A percentile compares a stretch with the other conserved stretches of the same genome.
Conservation (phyloP, 1,140 invertebrate species). For the Elysia chlorotica region DNA sequence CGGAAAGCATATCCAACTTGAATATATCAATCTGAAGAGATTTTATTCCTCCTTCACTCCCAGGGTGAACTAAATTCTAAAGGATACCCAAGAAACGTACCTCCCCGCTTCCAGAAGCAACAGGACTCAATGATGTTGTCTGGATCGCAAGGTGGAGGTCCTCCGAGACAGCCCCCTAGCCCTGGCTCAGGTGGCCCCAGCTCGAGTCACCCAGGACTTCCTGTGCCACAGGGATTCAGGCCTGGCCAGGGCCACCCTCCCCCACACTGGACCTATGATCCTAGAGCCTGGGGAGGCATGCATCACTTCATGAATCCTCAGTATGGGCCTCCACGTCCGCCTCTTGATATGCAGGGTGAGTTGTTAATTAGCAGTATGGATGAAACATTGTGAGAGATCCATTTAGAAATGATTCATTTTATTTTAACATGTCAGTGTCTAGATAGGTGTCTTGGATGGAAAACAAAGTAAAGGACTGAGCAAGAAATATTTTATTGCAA, state of each 20-base stretch:
- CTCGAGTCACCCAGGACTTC: constrained; percentile 20
- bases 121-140: constrained; percentile 34
- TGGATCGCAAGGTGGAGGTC: constrained; percentile 28
- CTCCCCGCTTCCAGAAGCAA: constrained; percentile 83
- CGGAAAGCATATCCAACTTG: too few species aligned
- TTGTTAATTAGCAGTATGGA: too few species aligned
- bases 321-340: constrained; percentile 49
- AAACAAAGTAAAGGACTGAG: too few species aligned
- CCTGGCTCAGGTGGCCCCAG: background rate
- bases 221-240: constrained; percentile 38
- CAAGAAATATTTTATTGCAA: too few species aligned
- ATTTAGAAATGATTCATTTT: too few species aligned
- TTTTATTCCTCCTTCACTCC: background rate
- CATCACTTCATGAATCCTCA: constrained; percentile 45
- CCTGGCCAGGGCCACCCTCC: constrained; percentile 50
- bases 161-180: constrained; percentile 28
- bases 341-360: constrained; percentile 55
- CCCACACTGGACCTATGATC: constrained; percentile 51
- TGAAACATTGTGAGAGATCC: too few species aligned
- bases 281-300: constrained; percentile 51
- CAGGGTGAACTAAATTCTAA: constrained; percentile 51
- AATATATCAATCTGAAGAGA: too few species aligned
- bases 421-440: too few species aligned
- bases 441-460: too few species aligned
- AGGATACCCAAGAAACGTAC: constrained; percentile 77